Conservation (phyloP, 1,140 invertebrate genomes). For the Procambarus virginalis region DNA sequence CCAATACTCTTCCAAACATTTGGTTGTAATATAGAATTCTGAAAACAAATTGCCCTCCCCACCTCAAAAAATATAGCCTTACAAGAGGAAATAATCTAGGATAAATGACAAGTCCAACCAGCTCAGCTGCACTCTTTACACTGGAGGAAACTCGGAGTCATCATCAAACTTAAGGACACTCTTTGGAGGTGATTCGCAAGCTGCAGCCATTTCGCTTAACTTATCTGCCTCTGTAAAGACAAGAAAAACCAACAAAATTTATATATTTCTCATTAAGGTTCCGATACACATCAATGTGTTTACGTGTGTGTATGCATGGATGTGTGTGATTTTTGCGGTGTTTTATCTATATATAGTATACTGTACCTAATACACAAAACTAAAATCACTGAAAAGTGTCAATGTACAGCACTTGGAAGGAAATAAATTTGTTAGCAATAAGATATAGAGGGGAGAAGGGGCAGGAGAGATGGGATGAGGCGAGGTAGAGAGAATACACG, state of each 20-base stretch:
- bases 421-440: no score
- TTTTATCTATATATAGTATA: no score
- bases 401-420: no score
- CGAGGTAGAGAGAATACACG: no score
- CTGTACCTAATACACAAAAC: no score
- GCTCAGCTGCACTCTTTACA: constrained; percentile 11
- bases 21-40: background rate
- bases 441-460: no score
- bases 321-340: no score
- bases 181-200: constrained; percentile 80
- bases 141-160: constrained; percentile 87
- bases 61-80: background rate
- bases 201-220: constrained; percentile 83
- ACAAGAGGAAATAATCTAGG: background rate
- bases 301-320: no score
- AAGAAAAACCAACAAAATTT: background rate
- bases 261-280: no score
- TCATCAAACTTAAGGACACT: constrained; percentile 84
- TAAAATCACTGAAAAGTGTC: no score
- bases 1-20: background rate
- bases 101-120: background rate
- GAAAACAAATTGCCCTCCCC: background rate
- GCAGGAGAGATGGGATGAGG: no score
- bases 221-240: constrained; percentile 83
- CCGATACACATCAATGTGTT: no score